A percentile compares a stretch with the other conserved stretches of the same genome.
These are phyloP conservation scores for Holothuria leucospilota DNA, from an alignment of 53 echinoderm and acorn worm genomes.

Conservation along the genomic window DNA sequence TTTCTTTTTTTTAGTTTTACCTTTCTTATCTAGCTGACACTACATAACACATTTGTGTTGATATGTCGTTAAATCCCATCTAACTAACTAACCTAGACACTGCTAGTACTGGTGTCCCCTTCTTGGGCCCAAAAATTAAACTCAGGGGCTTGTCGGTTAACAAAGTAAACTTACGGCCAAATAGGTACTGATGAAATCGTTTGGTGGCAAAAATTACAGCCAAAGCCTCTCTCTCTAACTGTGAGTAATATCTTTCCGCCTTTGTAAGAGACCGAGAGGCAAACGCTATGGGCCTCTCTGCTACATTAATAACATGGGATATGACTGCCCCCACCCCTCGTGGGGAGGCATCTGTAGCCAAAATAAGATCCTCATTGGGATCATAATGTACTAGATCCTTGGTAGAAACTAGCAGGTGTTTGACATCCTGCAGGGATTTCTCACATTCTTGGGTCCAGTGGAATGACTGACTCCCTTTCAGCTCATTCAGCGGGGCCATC, in stretches of 20 bases:
- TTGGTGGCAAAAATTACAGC: conserved; percentile 1
- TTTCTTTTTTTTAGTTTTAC: too few species aligned
- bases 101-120: conserved; percentile 19
- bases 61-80: too few species aligned
- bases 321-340: conserved; percentile 12
- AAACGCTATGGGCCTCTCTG: conserved; percentile 42
- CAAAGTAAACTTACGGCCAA: conserved; percentile 17
- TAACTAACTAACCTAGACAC: too few species aligned
- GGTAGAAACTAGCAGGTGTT: neutral
- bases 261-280: conserved; percentile 31
- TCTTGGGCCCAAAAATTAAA: conserved; percentile 21
- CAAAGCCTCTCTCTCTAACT: conserved; percentile 33
- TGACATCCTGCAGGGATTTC: conserved; percentile 3
- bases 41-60: too few species aligned
- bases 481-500: conserved; percentile 33
- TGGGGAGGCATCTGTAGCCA: conserved; percentile 37
- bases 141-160: conserved; percentile 30
- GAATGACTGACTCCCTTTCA: neutral
- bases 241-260: conserved; percentile 29
- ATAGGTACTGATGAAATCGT: conserved; percentile 20
- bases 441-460: conserved; percentile 30
- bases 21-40: too few species aligned
- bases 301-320: conserved; percentile 12
- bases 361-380: neutral
- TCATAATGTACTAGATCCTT: conserved; percentile 36